Conservation (phyloP, 2,888 invertebrate genomes). For the Hydrotaea diabolus region DNA sequence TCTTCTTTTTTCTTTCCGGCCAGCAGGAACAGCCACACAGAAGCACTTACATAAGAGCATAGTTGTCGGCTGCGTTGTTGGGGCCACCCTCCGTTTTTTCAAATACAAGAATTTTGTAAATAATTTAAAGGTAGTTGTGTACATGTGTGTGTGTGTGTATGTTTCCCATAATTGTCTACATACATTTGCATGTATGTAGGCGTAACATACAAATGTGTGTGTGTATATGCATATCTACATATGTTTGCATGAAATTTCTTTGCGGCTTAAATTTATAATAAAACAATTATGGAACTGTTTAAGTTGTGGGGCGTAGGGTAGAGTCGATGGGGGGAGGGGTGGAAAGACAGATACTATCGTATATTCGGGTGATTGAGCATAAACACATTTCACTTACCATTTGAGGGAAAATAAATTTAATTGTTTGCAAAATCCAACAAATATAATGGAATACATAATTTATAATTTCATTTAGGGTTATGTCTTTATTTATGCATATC, state of each 20-base stretch:
- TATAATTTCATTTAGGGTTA: not conserved
- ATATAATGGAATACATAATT: not conserved
- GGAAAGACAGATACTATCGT: not conserved
- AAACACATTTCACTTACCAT: slow-evolving; percentile 7
- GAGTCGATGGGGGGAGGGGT: not conserved
- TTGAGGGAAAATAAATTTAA: slow-evolving; percentile 1
- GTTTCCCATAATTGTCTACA: slow-evolving; percentile 11
- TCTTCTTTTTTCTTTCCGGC: slow-evolving; percentile 15
- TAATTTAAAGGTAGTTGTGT: slow-evolving; percentile 25
- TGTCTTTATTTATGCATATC: not conserved
- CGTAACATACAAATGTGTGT: slow-evolving; percentile 1
- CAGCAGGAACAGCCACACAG: not conserved
- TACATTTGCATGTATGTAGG: slow-evolving; percentile 6
- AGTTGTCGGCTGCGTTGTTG: not conserved
- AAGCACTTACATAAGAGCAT: slow-evolving; percentile 9
- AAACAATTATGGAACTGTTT: not conserved
- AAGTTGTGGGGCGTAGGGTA: not conserved
- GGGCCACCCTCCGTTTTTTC: not conserved
- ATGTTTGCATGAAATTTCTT: not conserved
- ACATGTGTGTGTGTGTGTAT: not conserved
- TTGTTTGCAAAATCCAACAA: slow-evolving; percentile 15
- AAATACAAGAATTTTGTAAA: slow-evolving; percentile 9
- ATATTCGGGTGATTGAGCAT: not conserved
- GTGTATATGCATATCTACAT: not conserved
- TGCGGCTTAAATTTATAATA: not conserved